A percentile compares a stretch with the other conserved stretches of the same genome.
phyloP scores from a whole-genome alignment of 2,888 invertebrate species.

The Oligia strigilis region DNA sequence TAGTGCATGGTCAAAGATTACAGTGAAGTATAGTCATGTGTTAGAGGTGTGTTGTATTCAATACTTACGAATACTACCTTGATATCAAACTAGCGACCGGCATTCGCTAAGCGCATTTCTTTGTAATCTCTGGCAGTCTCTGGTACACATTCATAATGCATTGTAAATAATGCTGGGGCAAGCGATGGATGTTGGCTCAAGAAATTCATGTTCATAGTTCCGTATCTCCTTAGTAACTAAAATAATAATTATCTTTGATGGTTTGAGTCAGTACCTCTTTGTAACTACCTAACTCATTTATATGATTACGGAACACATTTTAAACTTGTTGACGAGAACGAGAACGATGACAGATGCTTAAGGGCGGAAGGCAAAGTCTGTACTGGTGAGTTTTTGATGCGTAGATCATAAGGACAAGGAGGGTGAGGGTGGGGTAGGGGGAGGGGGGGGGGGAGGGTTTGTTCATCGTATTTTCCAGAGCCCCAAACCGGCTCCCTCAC shows the following conservation, averaged over 20 bases:
- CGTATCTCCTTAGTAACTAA: not conserved
- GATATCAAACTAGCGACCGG: not conserved
- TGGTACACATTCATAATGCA: not conserved
- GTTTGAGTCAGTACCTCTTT: not conserved
- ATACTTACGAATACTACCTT: not conserved
- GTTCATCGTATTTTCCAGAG: not conserved
- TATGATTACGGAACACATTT: not conserved
- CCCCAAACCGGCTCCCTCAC: not conserved
- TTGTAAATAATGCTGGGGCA: not conserved
- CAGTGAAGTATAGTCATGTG: not conserved
- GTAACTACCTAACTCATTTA: not conserved
- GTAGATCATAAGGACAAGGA: not conserved
- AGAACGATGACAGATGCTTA: not conserved
- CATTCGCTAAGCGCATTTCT: not conserved
- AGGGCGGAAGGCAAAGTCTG: not conserved
- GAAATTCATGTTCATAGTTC: not conserved
- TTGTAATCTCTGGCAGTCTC: not conserved
- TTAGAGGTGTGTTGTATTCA: not conserved
- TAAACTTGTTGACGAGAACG: not conserved
- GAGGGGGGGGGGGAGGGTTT: too few relatives aligned
- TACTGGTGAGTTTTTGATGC: not conserved
- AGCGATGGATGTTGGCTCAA: too few relatives aligned
- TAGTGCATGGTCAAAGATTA: constrained; percentile 15
- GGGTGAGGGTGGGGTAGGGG: too few relatives aligned
- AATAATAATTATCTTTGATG: not conserved